Evolutionary conservation across 1,140 invertebrate genomes (phyloP).

Genomic region (Spodoptera litura): DNA sequence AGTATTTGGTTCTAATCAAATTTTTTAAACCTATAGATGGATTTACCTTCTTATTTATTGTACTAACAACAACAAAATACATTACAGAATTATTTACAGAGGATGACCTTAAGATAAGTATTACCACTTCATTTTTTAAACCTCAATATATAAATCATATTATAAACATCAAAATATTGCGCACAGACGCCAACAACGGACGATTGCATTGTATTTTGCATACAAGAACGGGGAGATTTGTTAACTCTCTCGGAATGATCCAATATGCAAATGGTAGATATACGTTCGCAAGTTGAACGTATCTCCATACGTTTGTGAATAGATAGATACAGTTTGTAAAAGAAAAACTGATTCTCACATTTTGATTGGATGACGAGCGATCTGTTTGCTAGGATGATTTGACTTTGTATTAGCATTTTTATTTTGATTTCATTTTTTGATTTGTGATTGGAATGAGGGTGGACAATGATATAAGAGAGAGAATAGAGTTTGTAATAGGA

Average conservation of each 20-base stretch:
- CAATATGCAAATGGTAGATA: constrained; percentile 46
- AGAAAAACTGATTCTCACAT: constrained; percentile 35
- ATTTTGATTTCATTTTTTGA: not conserved
- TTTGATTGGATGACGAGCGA: constrained; percentile 16
- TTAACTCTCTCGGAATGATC: constrained; percentile 47
- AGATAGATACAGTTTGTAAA: constrained; percentile 29
- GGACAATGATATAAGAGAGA: no score
- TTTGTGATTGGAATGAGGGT: not conserved
- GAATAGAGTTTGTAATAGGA: no score
- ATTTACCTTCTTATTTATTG: no score
- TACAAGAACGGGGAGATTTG: constrained; percentile 46
- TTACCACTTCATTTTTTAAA: no score
- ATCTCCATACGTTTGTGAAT: constrained; percentile 1
- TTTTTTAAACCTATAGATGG: no score
- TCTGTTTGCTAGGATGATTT: not conserved
- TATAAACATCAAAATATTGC: not conserved
- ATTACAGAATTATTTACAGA: not conserved
- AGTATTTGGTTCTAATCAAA: no score
- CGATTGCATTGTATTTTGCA: constrained; percentile 41
- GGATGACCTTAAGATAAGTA: not conserved
- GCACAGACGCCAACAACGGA: not conserved
- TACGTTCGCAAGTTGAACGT: constrained; percentile 20
- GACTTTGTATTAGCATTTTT: not conserved
- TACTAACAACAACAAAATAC: no score
- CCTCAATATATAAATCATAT: not conserved